A percentile compares a stretch with the other conserved stretches of the same genome.
Evolutionary conservation across 1,140 invertebrate genomes (phyloP).

Genomic region (Sitobion miscanthi): DNA sequence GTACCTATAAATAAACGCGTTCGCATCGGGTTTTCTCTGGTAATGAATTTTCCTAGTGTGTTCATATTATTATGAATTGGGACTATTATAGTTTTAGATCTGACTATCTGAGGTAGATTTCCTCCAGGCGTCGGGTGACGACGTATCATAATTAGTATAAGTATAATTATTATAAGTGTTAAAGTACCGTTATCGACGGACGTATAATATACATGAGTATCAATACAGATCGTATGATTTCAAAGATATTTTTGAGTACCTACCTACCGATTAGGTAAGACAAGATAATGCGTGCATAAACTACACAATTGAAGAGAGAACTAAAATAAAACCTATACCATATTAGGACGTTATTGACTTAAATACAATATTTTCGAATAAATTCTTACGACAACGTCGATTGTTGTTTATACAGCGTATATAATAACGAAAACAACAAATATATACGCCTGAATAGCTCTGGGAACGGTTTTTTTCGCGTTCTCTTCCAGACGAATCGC

Average conservation of each 20-base stretch:
- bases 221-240: not conserved
- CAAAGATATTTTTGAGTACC: not conserved
- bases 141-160: not conserved
- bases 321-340: not conserved
- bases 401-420: not conserved
- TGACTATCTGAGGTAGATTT: not conserved
- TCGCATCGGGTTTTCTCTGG: not conserved
- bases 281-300: not conserved
- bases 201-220: not conserved
- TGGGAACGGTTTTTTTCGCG: not conserved
- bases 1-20: too few species aligned
- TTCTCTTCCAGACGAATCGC: not conserved
- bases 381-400: not conserved
- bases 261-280: not conserved
- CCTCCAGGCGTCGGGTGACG: not conserved
- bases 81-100: not conserved
- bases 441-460: not conserved
- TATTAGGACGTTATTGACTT: conserved; percentile 20
- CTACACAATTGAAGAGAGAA: not conserved
- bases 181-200: not conserved
- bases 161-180: too few species aligned
- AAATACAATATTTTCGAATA: not conserved
- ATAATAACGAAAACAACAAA: not conserved
- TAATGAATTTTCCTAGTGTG: not conserved
- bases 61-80: not conserved